Base-by-base conservation (phyloP, 2,113 vertebrate genomes). In the Phalacrocorax carbo region DNA sequence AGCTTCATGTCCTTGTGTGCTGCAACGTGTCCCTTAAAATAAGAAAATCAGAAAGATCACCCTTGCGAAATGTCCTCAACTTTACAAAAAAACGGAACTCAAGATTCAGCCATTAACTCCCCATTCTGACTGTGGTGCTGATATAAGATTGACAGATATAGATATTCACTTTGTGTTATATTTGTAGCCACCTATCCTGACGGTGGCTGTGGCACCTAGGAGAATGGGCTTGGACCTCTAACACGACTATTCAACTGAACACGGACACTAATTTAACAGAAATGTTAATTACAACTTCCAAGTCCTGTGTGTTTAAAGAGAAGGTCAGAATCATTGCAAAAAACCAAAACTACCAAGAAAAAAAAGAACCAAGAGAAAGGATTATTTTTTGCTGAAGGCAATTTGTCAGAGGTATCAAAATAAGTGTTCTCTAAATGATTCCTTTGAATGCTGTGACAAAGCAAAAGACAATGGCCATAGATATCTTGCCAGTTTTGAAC, bases 131-230 rank as follows among this genome's bases (percentile, higher is more conserved):
- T 61, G 2, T 22, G 9, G 17, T 7, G 13, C 16, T 32, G n/a
- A 7, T 4, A 2, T 2, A 3, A 71, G n/a, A 14, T 1, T 75
- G 49, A 30, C 7, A 58, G 12, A 27, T 30, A 25, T 0, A 60
- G 38, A 36, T 12, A 18, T 2, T n/a, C 8, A 32, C 36, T 71
- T 40, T 9, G 46, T 25, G 36, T n/a, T 27, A 9, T 5, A 15
- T 36, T 48, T 76, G 38, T 19, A 69, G 0, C 11, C 12, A 29
- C 22, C 20, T 69, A 70, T 86, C 36, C 62, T 60, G 82, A 71
- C 52, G 38, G 4, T 44, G 44, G 44, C 16, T 36, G 11, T 6
- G 36, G n/a, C 52, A 64, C 25, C 11, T 19, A 40, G 27, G 20
- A 73, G 23, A 77, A 26, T 1, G 27, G 10, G 25, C 15, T 44